phyloP scores from a whole-genome alignment of 1,140 invertebrate species.

The Sitobion miscanthi region DNA sequence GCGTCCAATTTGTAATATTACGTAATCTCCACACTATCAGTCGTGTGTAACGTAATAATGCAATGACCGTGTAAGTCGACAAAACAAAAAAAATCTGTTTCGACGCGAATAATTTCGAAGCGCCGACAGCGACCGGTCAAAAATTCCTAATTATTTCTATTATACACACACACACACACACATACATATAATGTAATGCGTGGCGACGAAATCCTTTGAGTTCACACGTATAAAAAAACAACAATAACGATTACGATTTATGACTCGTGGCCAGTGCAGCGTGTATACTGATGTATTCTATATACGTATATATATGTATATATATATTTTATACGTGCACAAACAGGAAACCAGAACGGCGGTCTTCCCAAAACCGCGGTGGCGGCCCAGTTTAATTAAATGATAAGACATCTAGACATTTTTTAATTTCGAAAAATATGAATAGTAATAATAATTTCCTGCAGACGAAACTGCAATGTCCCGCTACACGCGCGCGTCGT shows the following conservation, averaged over 20 bases:
- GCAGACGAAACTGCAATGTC: conserved; percentile 38
- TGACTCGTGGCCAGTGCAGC: not conserved
- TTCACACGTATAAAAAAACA: conserved; percentile 34
- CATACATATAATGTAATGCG: not conserved
- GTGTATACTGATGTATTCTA: no score
- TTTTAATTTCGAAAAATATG: conserved; percentile 55
- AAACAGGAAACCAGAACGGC: conserved; percentile 52
- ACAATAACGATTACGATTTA: conserved; percentile 51
- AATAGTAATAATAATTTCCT: conserved; percentile 44
- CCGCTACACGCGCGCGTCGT: not conserved
- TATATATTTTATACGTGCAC: not conserved
- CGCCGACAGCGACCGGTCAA: not conserved
- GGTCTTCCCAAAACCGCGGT: conserved; percentile 31
- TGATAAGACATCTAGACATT: conserved; percentile 55
- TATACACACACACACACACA: not conserved
- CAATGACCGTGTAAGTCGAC: no score
- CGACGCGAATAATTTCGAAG: not conserved
- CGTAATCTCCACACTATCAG: no score
- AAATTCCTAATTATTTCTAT: not conserved
- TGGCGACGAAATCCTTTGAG: not conserved
- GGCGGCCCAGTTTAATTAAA: conserved; percentile 53
- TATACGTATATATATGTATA: not conserved
- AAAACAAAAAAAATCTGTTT: not conserved
- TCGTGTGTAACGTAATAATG: no score
- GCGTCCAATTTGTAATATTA: not conserved